Base-by-base conservation (phyloP, 2,888 invertebrate genomes). In the Drosophila niveifrons region DNA sequence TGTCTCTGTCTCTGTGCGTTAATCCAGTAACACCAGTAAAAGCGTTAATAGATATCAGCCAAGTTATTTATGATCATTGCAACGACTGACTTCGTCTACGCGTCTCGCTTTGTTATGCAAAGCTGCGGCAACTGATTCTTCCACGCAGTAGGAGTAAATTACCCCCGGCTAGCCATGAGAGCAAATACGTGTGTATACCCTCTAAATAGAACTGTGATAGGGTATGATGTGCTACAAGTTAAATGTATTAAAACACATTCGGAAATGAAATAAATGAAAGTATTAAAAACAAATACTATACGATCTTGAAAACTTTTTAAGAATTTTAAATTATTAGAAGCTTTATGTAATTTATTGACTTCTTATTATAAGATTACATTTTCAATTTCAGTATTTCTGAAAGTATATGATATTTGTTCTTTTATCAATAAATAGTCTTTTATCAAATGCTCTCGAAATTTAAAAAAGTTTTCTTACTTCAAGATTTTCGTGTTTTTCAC, bases 1-100 rank as follows among this genome's bases (percentile, higher is more conserved):
- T 13, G 10, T n/a, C 34, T 52, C 15, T 57, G 50, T 39, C 15
- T 50, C 15, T 48, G 64, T 1, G 78, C 72, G 80, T 70, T 82
- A 82, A 87, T 82, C 88, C 85, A 77, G 88, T 82, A 82, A 83
- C 75, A 81, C 78, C 70, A 81, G 81, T 81, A 76, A 81, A 80
- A 87, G 88, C 87, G 87, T 83, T 90, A 90, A 90, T 90, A 90
- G 90, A 90, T 90, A 90, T 89, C 88, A 82, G 77, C 81, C 80
- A 76, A 71, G 82, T 86, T 85, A 89, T 85, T 89, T 82, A 84
- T 82, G 85, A 53, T 58, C 76, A 78, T 72, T 79, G 79, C 71
- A 70, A 68, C 68, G 68, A 55, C 69, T 71, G 59, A 57, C 57
- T 51, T 66, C 63, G 48, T 66, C 73, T 70, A 64, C 66, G 61